Evolutionary conservation across 2,113 vertebrate genomes (phyloP).

Genomic region (Scalopus aquaticus): DNA sequence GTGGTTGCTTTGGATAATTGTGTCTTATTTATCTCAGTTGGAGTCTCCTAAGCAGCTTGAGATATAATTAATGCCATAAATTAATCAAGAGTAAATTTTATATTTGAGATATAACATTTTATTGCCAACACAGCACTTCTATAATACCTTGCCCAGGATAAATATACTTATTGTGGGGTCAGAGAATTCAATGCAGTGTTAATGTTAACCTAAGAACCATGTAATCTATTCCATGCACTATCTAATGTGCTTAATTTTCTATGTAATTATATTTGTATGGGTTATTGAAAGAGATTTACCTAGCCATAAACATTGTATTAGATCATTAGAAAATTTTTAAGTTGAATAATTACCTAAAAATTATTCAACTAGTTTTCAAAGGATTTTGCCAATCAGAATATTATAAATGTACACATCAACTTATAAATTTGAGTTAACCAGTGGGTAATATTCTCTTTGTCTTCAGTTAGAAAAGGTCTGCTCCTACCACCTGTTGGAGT

Average conservation of each 20-base stretch:
- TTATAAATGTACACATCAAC: neutral
- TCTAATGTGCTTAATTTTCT: neutral
- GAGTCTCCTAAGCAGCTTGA: neutral
- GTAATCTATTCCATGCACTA: neutral
- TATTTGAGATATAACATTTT: neutral
- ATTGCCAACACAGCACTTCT: neutral
- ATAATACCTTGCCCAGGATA: neutral
- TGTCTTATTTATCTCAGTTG: neutral
- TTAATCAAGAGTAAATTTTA: neutral
- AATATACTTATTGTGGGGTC: neutral
- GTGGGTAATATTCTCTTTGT: neutral
- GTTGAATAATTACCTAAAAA: neutral
- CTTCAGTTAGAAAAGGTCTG: neutral
- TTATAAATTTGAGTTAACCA: neutral
- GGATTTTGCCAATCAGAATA: neutral
- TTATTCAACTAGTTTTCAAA: neutral
- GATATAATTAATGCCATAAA: neutral
- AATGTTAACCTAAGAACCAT: neutral
- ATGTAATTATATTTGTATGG: neutral
- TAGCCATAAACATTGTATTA: neutral
- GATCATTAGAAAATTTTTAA: neutral
- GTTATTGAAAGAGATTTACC: constrained; percentile 6
- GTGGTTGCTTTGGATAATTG: neutral
- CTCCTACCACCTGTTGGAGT: neutral
- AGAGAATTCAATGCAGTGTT: neutral